Conservation (phyloP, 1,140 invertebrate genomes). For the Aleiodes sp. region DNA sequence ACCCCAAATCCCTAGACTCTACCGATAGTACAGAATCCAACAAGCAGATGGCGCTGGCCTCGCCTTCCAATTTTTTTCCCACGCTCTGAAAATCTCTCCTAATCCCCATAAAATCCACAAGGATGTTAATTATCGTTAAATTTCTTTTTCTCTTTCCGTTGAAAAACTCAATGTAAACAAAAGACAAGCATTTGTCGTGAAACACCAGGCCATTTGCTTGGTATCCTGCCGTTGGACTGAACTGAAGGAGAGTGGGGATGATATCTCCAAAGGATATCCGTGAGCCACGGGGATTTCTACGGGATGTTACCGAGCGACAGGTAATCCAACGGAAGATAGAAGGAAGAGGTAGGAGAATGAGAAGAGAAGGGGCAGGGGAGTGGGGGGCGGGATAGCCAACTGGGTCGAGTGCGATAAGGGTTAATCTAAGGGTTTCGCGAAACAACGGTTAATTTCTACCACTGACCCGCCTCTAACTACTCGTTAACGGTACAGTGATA, state of each 20-base stretch:
- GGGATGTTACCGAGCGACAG: conserved; percentile 25
- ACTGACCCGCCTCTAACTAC: neutral
- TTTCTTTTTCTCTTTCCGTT: neutral
- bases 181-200: conserved; percentile 19
- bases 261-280: conserved; percentile 40
- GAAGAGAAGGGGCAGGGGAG: conserved; percentile 16
- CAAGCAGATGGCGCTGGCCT: too few relatives aligned
- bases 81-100: too few relatives aligned
- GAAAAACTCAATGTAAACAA: neutral
- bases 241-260: too few relatives aligned
- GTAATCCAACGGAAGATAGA: conserved; percentile 19
- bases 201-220: conserved; percentile 2
- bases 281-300: conserved; percentile 36
- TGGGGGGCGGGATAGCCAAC: conserved; percentile 25
- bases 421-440: conserved; percentile 33
- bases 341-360: conserved; percentile 22
- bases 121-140: neutral
- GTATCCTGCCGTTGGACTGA: conserved; percentile 22
- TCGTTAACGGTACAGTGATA: conserved; percentile 12
- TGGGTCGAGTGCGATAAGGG: conserved; percentile 34
- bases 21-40: too few relatives aligned
- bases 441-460: conserved; percentile 33
- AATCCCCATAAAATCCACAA: neutral
- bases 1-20: too few relatives aligned
- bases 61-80: too few relatives aligned